A percentile compares a stretch with the other conserved stretches of the same genome.
Conservation (phyloP, 2,888 invertebrate genomes). For the Leptura quadrifasciata region DNA sequence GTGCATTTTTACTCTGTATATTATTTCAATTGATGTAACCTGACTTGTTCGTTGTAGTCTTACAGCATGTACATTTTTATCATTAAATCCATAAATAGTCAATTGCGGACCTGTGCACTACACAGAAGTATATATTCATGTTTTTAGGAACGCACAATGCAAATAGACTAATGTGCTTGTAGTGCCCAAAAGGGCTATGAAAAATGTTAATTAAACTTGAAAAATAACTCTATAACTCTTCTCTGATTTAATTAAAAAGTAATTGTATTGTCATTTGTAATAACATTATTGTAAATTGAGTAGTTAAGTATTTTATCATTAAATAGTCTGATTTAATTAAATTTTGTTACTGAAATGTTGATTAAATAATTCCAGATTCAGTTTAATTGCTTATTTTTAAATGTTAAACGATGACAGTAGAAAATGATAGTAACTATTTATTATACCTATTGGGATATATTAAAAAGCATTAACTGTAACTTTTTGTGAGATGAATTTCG, state of each 20-base stretch:
- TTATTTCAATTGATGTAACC: no score
- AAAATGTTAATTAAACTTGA: constrained; percentile 36
- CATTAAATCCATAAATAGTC: neutral
- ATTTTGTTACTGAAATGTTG: neutral
- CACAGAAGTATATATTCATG: neutral
- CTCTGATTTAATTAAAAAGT: constrained; percentile 20
- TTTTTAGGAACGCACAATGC: constrained; percentile 11
- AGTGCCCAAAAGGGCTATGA: constrained; percentile 8
- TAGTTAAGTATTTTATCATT: neutral
- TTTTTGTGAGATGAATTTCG: no score
- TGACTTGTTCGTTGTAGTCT: no score
- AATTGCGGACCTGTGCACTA: neutral
- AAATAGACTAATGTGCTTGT: neutral
- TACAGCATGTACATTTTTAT: neutral
- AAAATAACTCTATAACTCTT: constrained; percentile 25
- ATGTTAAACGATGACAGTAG: no score
- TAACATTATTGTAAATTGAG: constrained; percentile 25
- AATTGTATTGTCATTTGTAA: constrained; percentile 13
- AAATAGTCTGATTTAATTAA: neutral
- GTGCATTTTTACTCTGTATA: no score
- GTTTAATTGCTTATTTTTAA: no score
- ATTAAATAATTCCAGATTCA: no score
- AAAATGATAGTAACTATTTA: no score
- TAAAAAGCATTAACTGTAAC: no score
- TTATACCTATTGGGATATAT: no score